Evolutionary conservation across 2,113 vertebrate genomes (phyloP).

Genomic region (Prionailurus bengalensis): DNA sequence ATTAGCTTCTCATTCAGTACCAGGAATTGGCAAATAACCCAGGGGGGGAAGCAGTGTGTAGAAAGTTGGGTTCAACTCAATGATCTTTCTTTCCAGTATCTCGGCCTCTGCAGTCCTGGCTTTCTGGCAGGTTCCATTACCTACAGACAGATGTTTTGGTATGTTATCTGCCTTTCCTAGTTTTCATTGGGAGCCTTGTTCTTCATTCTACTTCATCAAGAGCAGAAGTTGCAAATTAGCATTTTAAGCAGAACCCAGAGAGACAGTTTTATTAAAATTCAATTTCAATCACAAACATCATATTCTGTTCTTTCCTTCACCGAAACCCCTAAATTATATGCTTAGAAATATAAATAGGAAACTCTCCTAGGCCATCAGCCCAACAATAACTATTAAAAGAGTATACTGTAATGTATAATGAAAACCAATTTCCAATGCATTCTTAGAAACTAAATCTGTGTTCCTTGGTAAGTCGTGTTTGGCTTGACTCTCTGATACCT

Average conservation of each 20-base stretch:
- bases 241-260: constrained; percentile 34
- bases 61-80: background rate
- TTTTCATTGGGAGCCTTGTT: constrained; percentile 25
- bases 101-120: background rate
- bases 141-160: constrained; percentile 18
- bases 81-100: background rate
- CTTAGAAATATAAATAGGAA: constrained; percentile 35
- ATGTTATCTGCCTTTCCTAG: background rate
- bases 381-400: background rate
- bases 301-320: background rate
- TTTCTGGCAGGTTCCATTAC: background rate
- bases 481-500: background rate
- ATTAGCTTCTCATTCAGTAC: background rate
- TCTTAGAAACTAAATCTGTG: background rate
- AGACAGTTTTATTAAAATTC: constrained; percentile 36
- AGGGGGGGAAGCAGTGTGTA: background rate
- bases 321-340: background rate
- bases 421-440: background rate
- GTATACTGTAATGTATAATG: background rate
- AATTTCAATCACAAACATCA: background rate
- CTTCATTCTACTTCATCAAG: background rate
- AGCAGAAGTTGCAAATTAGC: background rate
- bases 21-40: background rate
- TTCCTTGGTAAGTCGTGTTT: background rate
- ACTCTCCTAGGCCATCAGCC: background rate